A percentile compares a stretch with the other conserved stretches of the same genome.
Conservation (phyloP, 2,888 invertebrate genomes). For the Mechanitis mazaeus region DNA sequence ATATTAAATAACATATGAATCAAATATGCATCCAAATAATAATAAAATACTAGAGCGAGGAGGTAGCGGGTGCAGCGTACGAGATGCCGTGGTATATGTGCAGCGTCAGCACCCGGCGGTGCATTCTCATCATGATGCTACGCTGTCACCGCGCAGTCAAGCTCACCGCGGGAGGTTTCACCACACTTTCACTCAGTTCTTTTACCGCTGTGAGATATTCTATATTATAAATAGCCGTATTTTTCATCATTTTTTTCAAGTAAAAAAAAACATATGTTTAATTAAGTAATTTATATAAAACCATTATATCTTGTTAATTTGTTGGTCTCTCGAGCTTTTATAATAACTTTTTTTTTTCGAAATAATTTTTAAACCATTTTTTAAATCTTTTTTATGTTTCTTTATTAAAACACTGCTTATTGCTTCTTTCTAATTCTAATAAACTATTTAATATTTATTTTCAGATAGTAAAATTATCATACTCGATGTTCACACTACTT, state of each 20-base stretch:
- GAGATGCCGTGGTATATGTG: constrained; percentile 57
- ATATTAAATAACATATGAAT: background rate
- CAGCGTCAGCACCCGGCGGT: constrained; percentile 50
- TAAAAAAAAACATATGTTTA: background rate
- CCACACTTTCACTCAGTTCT: constrained; percentile 66
- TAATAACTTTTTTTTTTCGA: too few species aligned
- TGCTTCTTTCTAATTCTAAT: too few species aligned
- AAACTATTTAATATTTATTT: constrained; percentile 34
- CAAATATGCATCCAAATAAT: background rate
- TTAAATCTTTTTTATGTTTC: too few species aligned
- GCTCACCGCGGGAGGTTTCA: constrained; percentile 71
- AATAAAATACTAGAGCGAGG: constrained; percentile 25
- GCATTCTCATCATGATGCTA: constrained; percentile 59
- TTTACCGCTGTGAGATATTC: constrained; percentile 66
- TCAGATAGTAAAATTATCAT: constrained; percentile 76
- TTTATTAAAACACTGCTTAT: too few species aligned
- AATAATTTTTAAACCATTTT: too few species aligned
- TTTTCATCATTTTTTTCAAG: background rate
- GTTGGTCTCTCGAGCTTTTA: too few species aligned
- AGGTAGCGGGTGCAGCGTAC: constrained; percentile 60
- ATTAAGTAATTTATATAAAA: too few species aligned
- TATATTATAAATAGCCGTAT: too few species aligned
- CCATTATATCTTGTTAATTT: too few species aligned
- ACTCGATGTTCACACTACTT: constrained; percentile 74
- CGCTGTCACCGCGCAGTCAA: constrained; percentile 57